Evolutionary conservation across 2,888 invertebrate genomes (phyloP).

Genomic region (Apodemia duryi): DNA sequence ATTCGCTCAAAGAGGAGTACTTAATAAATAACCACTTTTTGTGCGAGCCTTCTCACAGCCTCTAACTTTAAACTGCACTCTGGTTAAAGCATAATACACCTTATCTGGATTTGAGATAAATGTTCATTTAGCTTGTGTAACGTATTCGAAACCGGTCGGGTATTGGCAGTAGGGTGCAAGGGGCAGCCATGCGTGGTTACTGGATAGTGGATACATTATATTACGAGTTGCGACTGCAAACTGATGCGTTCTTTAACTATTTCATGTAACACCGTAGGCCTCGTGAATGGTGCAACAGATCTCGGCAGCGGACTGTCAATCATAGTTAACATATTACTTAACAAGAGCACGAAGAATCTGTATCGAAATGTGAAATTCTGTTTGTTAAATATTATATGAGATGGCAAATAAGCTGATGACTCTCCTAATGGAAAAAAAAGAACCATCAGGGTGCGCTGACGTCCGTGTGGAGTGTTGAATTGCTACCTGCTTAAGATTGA

Average conservation of each 20-base stretch:
- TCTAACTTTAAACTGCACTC: background rate
- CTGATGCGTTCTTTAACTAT: background rate
- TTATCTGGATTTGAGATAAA: background rate
- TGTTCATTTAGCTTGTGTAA: background rate
- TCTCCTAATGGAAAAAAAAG: no score
- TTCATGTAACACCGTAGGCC: background rate
- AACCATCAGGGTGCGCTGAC: no score
- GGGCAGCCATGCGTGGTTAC: background rate
- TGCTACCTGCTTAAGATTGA: no score
- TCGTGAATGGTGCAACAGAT: background rate
- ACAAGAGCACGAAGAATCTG: no score
- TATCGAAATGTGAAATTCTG: no score
- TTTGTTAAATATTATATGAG: no score
- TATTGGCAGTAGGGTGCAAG: background rate
- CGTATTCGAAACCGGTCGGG: background rate
- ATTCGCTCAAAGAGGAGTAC: conserved; percentile 2
- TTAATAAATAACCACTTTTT: conserved; percentile 9
- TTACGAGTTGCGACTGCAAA: background rate
- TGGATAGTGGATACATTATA: background rate
- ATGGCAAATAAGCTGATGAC: no score
- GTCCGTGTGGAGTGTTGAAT: no score
- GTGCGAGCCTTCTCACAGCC: conserved; percentile 5
- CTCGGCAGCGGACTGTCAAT: background rate
- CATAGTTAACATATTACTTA: no score
- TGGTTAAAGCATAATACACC: background rate